These are phyloP conservation scores for Herpetotheres cachinnans DNA, from an alignment of 2,113 vertebrate genomes.

Conservation along the genomic window DNA sequence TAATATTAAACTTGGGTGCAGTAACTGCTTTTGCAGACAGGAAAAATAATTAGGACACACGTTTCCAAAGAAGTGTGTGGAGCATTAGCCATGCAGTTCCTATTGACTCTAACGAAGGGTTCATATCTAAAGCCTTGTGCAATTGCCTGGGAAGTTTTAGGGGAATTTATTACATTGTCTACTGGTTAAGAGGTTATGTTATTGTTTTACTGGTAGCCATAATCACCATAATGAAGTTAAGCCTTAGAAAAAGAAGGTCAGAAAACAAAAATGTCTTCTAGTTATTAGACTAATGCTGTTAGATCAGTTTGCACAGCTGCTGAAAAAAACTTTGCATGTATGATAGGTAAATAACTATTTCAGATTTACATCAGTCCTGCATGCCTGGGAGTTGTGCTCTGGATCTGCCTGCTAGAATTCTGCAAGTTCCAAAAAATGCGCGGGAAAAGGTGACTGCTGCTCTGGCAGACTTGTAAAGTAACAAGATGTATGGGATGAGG, in stretches of 20 bases:
- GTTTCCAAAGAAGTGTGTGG: neutral
- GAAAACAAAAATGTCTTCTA: neutral
- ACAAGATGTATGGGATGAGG: neutral
- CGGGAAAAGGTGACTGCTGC: neutral
- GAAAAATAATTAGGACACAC: neutral
- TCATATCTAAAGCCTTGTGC: neutral
- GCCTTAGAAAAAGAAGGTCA: neutral
- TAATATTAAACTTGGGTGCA: neutral
- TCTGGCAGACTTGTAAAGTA: neutral
- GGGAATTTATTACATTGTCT: neutral
- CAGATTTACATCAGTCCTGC: neutral
- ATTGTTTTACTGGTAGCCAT: neutral
- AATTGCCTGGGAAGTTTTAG: constrained; percentile 2
- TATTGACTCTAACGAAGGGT: neutral
- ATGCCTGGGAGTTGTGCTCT: neutral
- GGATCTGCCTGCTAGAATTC: neutral
- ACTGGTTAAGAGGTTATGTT: neutral
- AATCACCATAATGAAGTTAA: neutral
- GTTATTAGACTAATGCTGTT: neutral
- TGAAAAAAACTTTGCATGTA: neutral
- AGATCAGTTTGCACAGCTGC: neutral
- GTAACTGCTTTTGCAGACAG: constrained; percentile 51
- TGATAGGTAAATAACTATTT: neutral
- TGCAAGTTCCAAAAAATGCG: neutral
- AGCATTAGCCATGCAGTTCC: neutral